Evolutionary conservation across 2,797 vertebrate genomes (phyloP), one percentile per base, ranked within the genome.

Genomic region (Allobates femoralis): DNA sequence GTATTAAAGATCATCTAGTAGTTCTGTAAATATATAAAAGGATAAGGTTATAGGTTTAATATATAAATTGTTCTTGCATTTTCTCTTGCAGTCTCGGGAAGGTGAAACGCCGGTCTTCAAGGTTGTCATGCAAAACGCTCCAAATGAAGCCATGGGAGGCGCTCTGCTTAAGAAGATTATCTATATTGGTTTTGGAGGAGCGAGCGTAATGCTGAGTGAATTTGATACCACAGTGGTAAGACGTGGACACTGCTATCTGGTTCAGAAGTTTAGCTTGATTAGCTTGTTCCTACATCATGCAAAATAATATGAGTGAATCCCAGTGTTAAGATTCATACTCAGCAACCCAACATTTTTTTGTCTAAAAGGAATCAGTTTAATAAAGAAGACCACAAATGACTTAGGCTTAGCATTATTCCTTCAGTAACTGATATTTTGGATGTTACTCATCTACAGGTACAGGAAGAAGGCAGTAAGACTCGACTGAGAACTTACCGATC

Each of bases 101-200:
- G 71, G 46, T 32, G 50, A 37, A 37, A 55, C 6, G 12, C 83
- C 83, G 2, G n/a, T 55, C 6, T 88, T 88, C 41, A 73, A 26
- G 11, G 87, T 88, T 64, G 55, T 81, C 18, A 86, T 88, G 87
- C 56, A 81, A 69, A 88, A 88, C 60, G 30, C 18, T 5, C 56
- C 37, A 1, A 80, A 82, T 30, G 77, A 77, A 41, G 28, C 5
- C 11, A 4, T 80, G 28, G 88, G 85, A 58, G 77, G 85, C 30
- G 85, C 76, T 64, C 74, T 89, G 21, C 32, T 26, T 19, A 86
- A 12, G n/a, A 89, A 89, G 75, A 74, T 46, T 0, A 69, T 89
- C 26, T 23, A 55, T 18, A 81, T 89, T 37, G 12, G 5, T 16
- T 86, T 89, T 80, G 88, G 50, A 79, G 81, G 69, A 64, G 46